phyloP scores from a whole-genome alignment of 2,888 invertebrate genomes.

The Pyrgus malvae region DNA sequence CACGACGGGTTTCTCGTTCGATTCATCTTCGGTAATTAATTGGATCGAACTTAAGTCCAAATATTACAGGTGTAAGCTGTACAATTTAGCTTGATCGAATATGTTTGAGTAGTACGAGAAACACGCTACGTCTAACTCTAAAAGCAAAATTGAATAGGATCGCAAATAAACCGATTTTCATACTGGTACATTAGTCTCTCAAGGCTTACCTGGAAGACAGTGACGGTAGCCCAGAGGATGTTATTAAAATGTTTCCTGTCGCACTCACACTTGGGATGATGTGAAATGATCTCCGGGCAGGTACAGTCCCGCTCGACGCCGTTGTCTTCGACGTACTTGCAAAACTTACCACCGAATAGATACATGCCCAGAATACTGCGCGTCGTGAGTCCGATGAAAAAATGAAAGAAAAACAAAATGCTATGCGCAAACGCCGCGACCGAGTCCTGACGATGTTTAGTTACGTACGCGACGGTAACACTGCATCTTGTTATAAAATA shows the following conservation, averaged over 20 bases:
- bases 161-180: conserved; percentile 76
- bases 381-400: conserved; percentile 48
- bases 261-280: conserved; percentile 95
- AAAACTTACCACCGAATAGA: conserved; percentile 99
- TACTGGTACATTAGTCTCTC: conserved; percentile 60
- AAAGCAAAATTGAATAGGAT: conserved; percentile 64
- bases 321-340: conserved; percentile 95
- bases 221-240: conserved; percentile 98
- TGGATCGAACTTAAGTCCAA: conserved; percentile 32
- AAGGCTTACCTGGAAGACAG: conserved; percentile 96
- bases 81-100: conserved; percentile 26
- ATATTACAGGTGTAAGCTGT: conserved; percentile 7
- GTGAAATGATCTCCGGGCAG: conserved; percentile 94
- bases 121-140: conserved; percentile 64
- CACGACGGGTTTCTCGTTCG: conserved; percentile 65
- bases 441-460: conserved; percentile 60
- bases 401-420: conserved; percentile 80
- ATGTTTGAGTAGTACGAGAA: conserved; percentile 51
- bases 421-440: conserved; percentile 78
- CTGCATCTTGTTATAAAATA: conserved; percentile 51
- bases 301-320: conserved; percentile 93
- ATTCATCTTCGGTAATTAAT: conserved; percentile 18
- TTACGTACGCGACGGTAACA: conserved; percentile 69
- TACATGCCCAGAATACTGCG: conserved; percentile 99
- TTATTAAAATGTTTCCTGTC: conserved; percentile 99